Evolutionary conservation across 1,140 invertebrate genomes (phyloP).

Genomic region (Drosophila novamexicana): DNA sequence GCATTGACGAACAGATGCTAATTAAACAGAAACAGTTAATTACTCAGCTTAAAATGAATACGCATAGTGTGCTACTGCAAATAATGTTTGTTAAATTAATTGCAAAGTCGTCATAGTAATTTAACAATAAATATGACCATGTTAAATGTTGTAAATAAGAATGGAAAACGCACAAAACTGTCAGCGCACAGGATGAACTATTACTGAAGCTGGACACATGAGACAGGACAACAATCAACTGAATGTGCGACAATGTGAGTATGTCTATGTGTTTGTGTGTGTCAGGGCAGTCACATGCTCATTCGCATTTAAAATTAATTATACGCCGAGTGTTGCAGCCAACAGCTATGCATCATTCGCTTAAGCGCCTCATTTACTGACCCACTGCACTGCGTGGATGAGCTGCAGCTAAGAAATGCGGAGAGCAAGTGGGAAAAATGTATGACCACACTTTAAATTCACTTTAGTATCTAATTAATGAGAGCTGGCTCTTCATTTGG

Average conservation of each 20-base stretch:
- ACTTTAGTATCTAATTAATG: conserved; percentile 66
- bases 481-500: conserved; percentile 51
- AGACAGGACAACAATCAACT: conserved; percentile 7
- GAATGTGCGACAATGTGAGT: conserved; percentile 10
- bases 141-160: conserved; percentile 42
- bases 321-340: conserved; percentile 68
- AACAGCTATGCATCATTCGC: conserved; percentile 69
- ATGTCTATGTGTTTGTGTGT: neutral
- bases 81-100: conserved; percentile 49
- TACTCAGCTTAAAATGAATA: conserved; percentile 27
- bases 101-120: conserved; percentile 66
- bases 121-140: conserved; percentile 72
- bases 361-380: conserved; percentile 73
- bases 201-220: conserved; percentile 11
- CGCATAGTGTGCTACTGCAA: neutral
- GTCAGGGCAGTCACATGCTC: conserved; percentile 48
- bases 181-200: conserved; percentile 33
- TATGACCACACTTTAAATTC: conserved; percentile 16
- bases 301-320: conserved; percentile 77
- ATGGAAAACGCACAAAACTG: conserved; percentile 48
- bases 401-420: conserved; percentile 19
- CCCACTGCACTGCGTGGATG: conserved; percentile 32
- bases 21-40: conserved; percentile 68
- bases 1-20: conserved; percentile 39
- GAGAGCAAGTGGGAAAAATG: conserved; percentile 21